Base-by-base conservation (phyloP, 2,113 vertebrate species). In the Noturus placidus region DNA sequence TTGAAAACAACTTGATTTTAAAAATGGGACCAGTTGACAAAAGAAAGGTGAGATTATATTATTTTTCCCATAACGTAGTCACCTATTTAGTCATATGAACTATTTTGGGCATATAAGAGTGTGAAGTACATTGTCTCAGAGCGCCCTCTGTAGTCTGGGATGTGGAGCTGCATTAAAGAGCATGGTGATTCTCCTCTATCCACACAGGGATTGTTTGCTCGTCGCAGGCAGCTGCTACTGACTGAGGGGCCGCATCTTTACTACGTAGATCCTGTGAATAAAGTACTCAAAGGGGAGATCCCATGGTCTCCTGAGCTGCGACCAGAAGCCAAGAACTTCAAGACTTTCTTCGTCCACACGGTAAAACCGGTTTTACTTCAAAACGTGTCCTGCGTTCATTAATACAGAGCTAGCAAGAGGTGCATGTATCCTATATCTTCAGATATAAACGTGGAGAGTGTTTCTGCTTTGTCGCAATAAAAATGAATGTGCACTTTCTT, bases 11-110 rank as follows among this genome's bases (percentile, higher is more conserved):
- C 92, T 96, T 99, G 93, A 99, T 99, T 89, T 94, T 99, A 89
- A 99, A 99, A 96, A 99, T 99, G 98, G 98, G 98, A 90, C 98
- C 98, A 84, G 98, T 99, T 88, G 98, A 99, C 94, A 99, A 99
- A 95, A 95, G 98, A 91, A 99, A 99, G 97, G 98, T 99, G 87
- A 92, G 46, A 50, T 50, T 42, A 22, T 46, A 46, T 46, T 46
- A 46, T 7, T 57, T 87, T 65, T 15, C 19, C 15, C 27, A 13
- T n/a, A 30, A 19, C 56, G 5, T 30, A 78, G 10, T 78, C 42
- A 19, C 46, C 50, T 15, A 3, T 76, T 76, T 13, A 14, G 22
- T 52, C 1, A 3, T 19, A 17, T 17, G 13, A 20, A 25, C 46
- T 50, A 10, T n/a, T n/a, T n/a, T n/a, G n/a, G n/a, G n/a, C n/a